phyloP scores from a whole-genome alignment of 2,797 vertebrate species.

The Malurus splendens region DNA sequence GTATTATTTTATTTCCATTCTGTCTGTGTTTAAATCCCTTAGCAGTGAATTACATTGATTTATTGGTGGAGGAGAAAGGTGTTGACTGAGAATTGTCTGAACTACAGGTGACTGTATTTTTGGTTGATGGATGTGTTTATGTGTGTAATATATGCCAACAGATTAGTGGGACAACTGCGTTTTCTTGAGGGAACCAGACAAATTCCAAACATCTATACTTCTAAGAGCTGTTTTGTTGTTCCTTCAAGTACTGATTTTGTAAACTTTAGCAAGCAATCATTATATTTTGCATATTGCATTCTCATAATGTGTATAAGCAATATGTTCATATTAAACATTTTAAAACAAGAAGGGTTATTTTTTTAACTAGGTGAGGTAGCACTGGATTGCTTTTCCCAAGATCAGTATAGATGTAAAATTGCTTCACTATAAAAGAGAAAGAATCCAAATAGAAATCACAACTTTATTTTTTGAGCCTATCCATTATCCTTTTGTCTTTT shows the following conservation, averaged over 20 bases:
- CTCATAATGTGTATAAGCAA: neutral
- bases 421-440: neutral
- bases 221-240: neutral
- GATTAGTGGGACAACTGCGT: neutral
- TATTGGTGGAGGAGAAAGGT: neutral
- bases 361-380: neutral
- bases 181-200: neutral
- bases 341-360: neutral
- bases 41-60: neutral
- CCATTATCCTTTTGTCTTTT: neutral
- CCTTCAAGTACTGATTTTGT: neutral
- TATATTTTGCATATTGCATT: neutral
- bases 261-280: neutral
- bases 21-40: neutral
- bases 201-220: rapidly evolving
- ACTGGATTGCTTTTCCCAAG: neutral
- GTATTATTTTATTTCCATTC: neutral
- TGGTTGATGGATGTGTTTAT: neutral
- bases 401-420: neutral
- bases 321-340: neutral
- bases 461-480: neutral
- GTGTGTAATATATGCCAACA: neutral
- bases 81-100: neutral
- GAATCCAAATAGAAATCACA: neutral
- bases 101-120: neutral